Base-by-base conservation (phyloP, 1,140 invertebrate species). In the Trypoxylus dichotomus region DNA sequence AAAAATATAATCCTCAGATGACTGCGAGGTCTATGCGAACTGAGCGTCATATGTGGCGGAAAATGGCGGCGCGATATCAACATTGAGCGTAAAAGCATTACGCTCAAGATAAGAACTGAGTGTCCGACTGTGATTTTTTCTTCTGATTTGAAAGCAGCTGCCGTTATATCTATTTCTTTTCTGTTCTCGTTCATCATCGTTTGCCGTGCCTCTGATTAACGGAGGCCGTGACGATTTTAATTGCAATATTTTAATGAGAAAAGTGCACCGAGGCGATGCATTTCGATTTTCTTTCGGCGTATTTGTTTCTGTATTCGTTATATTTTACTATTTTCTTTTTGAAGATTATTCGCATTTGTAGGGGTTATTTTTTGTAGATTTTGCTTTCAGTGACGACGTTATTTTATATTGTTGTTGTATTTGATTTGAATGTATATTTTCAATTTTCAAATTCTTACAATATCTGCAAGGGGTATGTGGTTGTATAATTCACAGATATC, bases 241-340 rank as follows among this genome's bases (percentile, higher is more conserved):
- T 82, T 83, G 79, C 80, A 82, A 84, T 82, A 84, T 84, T 84
- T 84, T 84, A 84, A 84, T 81, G 83, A 84, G 83, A 63, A 83
- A 83, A 83, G 82, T 83, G 83, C 83, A 84, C 78, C 78, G 82
- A 81, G 82, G 82, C 82, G 60, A 21, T 29, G 25, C 27, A 25
- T 68, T 29, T 68, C 60, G 21, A 29, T 68, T 24, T 68, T 29
- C 10, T 11, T 68, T 29, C 60, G 1, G 1, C 24, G 25, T 24
- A 68, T 24, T 15, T 10, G 60, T n/a, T 54, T 54, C n/a, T 54
- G 13, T 32, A 7, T 32, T 32, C 32, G 32, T 32, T 32, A 32
- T 32, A 32, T 32, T 32, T 32, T 32, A 2, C 7, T 32, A 2
- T 32, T 32, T 32, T 32, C 7, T 32, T 32, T 32, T 32, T 32